Evolutionary conservation across 2,113 vertebrate genomes (phyloP).

Genomic region (Apodemus sylvaticus): DNA sequence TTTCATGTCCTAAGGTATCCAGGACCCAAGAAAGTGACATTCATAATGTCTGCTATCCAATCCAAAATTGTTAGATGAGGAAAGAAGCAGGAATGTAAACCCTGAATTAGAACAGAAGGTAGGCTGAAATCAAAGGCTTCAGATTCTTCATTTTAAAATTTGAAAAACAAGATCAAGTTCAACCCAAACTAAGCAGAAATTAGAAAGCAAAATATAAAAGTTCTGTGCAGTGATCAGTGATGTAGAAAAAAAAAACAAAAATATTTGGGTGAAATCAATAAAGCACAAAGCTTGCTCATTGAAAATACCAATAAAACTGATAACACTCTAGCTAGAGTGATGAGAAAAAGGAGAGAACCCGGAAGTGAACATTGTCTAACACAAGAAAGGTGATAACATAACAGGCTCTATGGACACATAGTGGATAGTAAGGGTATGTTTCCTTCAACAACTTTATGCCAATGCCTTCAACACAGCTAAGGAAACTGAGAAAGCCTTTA

Average conservation of each 20-base stretch:
- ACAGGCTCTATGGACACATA: background rate
- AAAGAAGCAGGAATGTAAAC: background rate
- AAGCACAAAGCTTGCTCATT: background rate
- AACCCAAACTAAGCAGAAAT: slow-evolving; percentile 15
- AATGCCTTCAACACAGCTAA: background rate
- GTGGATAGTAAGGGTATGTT: background rate
- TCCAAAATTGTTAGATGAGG: background rate
- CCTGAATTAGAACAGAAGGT: background rate
- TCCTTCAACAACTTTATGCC: background rate
- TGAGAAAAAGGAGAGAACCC: background rate
- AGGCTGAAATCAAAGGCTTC: background rate
- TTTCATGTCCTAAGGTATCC: background rate
- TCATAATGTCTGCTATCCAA: background rate
- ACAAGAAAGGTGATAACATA: background rate
- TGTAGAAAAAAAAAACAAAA: background rate
- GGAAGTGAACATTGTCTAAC: background rate
- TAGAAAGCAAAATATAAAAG: background rate
- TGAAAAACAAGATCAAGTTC: background rate
- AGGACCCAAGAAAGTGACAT: background rate
- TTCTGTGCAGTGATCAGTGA: background rate
- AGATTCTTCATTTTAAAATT: background rate
- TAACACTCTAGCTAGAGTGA: background rate
- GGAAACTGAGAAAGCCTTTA: background rate
- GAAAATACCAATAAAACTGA: background rate
- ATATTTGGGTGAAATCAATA: background rate